These are phyloP conservation scores for Myioborus miniatus DNA, from an alignment of 2,797 vertebrate genomes.

Conservation along the genomic window DNA sequence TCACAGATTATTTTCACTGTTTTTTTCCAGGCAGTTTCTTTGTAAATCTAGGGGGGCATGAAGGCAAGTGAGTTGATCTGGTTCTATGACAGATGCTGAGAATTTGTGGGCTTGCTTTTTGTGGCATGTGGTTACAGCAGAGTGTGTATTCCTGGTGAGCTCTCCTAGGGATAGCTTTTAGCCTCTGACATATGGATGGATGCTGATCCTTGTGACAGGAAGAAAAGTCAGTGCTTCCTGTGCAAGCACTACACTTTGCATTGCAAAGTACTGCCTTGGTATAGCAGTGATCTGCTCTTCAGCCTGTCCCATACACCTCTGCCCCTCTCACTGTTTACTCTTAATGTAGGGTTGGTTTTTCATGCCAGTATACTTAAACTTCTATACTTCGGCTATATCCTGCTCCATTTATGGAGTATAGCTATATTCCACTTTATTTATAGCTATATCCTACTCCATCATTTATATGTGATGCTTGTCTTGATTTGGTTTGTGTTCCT, in stretches of 20 bases:
- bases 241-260: background rate
- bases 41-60: background rate
- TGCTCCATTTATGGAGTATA: background rate
- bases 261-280: background rate
- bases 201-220: background rate
- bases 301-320: background rate
- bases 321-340: background rate
- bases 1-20: background rate
- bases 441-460: background rate
- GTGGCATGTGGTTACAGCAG: background rate
- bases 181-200: accelerated
- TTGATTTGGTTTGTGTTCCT: background rate
- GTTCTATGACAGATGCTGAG: background rate
- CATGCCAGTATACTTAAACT: background rate
- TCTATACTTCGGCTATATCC: background rate
- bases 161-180: background rate
- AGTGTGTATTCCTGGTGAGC: background rate
- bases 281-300: background rate
- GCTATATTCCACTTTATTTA: background rate
- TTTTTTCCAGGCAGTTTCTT: background rate
- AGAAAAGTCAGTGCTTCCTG: background rate
- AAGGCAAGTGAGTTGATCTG: background rate
- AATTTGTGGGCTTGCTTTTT: background rate
- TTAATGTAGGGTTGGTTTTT: background rate
- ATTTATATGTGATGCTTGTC: background rate